phyloP scores from a whole-genome alignment of 1,140 invertebrate species.

The Bombus superbus region DNA sequence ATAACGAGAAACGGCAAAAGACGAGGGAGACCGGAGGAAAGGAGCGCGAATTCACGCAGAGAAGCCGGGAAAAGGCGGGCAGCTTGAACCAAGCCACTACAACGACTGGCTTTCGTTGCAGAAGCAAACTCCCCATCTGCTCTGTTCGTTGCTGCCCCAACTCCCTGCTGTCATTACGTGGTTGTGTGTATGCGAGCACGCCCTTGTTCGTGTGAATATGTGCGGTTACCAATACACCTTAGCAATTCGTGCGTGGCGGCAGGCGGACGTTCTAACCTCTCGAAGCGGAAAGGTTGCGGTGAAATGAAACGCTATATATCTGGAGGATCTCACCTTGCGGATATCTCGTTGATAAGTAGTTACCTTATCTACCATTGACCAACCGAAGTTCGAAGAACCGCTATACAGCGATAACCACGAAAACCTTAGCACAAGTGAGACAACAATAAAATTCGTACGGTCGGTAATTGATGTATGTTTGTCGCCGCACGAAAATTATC shows the following conservation, averaged over 20 bases:
- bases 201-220: constrained; percentile 58
- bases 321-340: constrained; percentile 48
- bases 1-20: constrained; percentile 11
- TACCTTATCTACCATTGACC: constrained; percentile 30
- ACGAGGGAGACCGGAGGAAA: constrained; percentile 7
- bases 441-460: not conserved
- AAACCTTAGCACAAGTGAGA: not conserved
- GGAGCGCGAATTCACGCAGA: constrained; percentile 56
- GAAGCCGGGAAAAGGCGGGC: constrained; percentile 72
- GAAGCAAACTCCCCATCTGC: constrained; percentile 76
- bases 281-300: constrained; percentile 57
- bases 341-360: constrained; percentile 48
- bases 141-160: constrained; percentile 66
- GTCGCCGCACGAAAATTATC: not conserved
- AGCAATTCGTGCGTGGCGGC: constrained; percentile 45
- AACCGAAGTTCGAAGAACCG: not conserved
- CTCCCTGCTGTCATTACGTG: constrained; percentile 70
- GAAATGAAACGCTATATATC: constrained; percentile 35
- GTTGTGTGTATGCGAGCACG: constrained; percentile 60
- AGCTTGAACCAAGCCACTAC: constrained; percentile 76
- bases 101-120: constrained; percentile 76
- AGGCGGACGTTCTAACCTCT: constrained; percentile 54
- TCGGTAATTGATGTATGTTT: not conserved
- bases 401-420: constrained; percentile 20
- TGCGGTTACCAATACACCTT: constrained; percentile 40